Conservation (phyloP, 2,113 vertebrate genomes). For the Bos taurus region DNA sequence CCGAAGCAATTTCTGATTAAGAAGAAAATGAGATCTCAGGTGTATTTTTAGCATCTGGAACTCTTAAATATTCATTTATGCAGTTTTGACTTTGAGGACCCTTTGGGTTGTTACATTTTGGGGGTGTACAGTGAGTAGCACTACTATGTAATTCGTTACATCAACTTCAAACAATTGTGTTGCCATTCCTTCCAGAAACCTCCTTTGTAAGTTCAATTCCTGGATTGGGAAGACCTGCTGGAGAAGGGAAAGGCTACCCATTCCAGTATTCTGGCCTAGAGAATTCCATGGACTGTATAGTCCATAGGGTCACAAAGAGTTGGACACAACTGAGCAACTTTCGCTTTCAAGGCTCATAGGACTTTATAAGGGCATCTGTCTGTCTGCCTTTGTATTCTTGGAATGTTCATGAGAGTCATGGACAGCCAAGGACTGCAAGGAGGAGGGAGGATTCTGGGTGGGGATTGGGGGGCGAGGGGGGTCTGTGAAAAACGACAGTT, state of each 20-base stretch:
- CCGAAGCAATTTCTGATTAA: slow-evolving; percentile 59
- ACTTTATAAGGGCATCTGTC: background rate
- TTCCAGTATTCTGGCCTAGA: background rate
- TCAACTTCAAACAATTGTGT: background rate
- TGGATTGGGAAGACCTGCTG: background rate
- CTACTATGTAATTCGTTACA: background rate
- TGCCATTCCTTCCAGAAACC: background rate
- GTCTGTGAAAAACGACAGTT: background rate
- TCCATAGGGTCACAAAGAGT: background rate
- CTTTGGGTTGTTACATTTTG: background rate
- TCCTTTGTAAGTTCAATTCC: background rate
- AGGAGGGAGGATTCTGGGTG: background rate
- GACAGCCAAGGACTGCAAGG: background rate
- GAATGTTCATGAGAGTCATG: slow-evolving; percentile 6
- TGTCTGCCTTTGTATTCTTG: background rate
- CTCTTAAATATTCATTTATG: slow-evolving; percentile 68
- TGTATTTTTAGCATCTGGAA: slow-evolving; percentile 64
- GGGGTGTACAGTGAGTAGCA: background rate
- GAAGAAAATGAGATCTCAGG: slow-evolving; percentile 60
- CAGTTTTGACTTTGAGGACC: slow-evolving; percentile 16
- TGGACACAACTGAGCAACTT: background rate
- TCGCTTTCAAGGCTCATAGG: background rate
- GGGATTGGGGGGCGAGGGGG: rapidly evolving
- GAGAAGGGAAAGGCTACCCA: background rate
- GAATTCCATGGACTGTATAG: background rate